phyloP scores from a whole-genome alignment of 1,140 invertebrate genomes.

The Pseudomyrmex dendroicus region DNA sequence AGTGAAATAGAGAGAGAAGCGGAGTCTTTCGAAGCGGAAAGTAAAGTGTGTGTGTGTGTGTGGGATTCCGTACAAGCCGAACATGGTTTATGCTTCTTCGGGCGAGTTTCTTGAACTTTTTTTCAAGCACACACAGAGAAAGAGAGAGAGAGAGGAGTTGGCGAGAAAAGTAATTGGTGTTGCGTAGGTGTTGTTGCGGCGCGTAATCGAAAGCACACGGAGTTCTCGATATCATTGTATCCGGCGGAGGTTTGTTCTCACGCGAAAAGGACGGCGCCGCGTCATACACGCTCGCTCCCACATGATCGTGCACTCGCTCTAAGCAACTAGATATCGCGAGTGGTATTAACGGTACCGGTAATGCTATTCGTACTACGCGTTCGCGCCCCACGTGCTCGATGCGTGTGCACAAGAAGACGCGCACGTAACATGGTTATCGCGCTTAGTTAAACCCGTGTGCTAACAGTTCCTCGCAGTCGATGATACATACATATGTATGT shows the following conservation, averaged over 20 bases:
- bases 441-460: slow-evolving; percentile 1
- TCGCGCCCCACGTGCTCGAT: slow-evolving; percentile 59
- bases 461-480: slow-evolving; percentile 25
- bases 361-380: slow-evolving; percentile 59
- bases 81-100: not conserved
- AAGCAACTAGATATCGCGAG: slow-evolving; percentile 49
- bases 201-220: slow-evolving; percentile 57
- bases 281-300: slow-evolving; percentile 47
- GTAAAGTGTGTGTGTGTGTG: not conserved
- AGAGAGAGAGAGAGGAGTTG: not conserved
- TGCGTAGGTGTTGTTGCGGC: slow-evolving; percentile 28
- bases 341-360: slow-evolving; percentile 67
- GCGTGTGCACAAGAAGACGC: slow-evolving; percentile 25
- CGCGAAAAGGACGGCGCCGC: slow-evolving; percentile 66
- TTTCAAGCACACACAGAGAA: slow-evolving; percentile 22
- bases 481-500: not conserved
- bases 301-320: not conserved
- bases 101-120: slow-evolving; percentile 14
- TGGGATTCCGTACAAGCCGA: slow-evolving; percentile 1
- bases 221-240: slow-evolving; percentile 65
- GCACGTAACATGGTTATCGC: slow-evolving; percentile 70
- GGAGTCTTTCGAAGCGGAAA: not conserved
- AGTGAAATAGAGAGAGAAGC: not conserved
- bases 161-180: slow-evolving; percentile 19
- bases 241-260: slow-evolving; percentile 61